Conservation (phyloP, 2,113 vertebrate species). For the Gavia stellata region DNA sequence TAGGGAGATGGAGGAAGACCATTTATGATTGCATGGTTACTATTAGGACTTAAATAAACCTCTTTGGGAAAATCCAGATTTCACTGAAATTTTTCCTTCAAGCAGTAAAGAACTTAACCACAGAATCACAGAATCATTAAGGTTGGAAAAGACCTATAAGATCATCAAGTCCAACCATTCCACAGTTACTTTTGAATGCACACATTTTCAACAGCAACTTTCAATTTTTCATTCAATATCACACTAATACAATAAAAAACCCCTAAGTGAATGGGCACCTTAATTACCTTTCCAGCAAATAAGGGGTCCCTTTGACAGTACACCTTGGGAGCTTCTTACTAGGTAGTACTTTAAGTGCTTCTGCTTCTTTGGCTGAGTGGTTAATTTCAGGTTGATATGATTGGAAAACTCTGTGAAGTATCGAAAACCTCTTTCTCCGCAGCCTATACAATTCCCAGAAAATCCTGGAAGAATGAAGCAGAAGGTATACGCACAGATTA, state of each 20-base stretch:
- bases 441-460: conserved; percentile 97
- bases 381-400: conserved; percentile 98
- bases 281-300: conserved; percentile 97
- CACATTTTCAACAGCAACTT: background rate
- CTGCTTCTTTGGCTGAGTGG: conserved; percentile 99
- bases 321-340: conserved; percentile 92
- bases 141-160: no score
- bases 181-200: background rate
- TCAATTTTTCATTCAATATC: background rate
- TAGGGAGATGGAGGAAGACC: background rate
- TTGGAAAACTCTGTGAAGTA: conserved; percentile 99
- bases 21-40: background rate
- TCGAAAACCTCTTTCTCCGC: conserved; percentile 96
- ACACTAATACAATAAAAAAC: background rate
- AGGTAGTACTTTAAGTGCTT: conserved; percentile 99
- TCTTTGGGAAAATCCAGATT: background rate
- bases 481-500: background rate
- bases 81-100: background rate
- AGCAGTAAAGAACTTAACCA: background rate
- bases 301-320: conserved; percentile 91
- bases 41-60: background rate
- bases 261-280: background rate
- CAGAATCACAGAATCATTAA: no score
- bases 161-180: no score
- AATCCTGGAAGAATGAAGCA: conserved; percentile 80